phyloP scores from a whole-genome alignment of 1,140 invertebrate species.

The Atta cephalotes region DNA sequence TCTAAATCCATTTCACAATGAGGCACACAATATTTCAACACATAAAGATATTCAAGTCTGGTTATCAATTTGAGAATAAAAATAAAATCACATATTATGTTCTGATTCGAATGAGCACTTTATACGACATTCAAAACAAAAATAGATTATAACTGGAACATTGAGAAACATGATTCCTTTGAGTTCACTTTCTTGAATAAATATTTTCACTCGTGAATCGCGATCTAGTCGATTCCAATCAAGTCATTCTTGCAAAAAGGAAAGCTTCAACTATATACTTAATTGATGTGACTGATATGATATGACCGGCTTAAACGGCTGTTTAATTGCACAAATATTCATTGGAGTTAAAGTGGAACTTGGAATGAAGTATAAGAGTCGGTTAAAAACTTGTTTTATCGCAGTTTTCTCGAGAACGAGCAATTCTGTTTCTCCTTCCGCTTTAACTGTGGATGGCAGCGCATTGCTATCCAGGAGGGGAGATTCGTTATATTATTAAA shows the following conservation, averaged over 20 bases:
- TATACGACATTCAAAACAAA: not conserved
- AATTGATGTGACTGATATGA: not conserved
- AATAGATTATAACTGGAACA: not conserved
- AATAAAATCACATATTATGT: not conserved
- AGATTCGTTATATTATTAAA: constrained; percentile 10
- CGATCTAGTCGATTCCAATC: not conserved
- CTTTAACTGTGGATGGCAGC: not conserved
- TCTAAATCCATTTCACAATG: not conserved
- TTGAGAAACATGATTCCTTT: not conserved
- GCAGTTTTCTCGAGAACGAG: not conserved
- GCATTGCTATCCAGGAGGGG: not conserved
- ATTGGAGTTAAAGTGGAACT: not conserved
- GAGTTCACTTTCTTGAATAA: not conserved
- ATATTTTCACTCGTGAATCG: not conserved
- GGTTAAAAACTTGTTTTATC: constrained; percentile 36
- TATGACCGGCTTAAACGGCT: not conserved
- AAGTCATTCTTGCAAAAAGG: not conserved
- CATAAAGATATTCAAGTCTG: not conserved
- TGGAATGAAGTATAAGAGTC: not conserved
- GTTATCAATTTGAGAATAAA: not conserved
- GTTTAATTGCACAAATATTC: not conserved
- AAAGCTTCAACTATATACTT: not conserved
- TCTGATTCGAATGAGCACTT: not conserved
- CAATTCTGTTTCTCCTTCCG: not conserved
- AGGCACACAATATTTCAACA: not conserved